Conservation (phyloP, 2,888 invertebrate species). For the Lamellibrachia satsuma region DNA sequence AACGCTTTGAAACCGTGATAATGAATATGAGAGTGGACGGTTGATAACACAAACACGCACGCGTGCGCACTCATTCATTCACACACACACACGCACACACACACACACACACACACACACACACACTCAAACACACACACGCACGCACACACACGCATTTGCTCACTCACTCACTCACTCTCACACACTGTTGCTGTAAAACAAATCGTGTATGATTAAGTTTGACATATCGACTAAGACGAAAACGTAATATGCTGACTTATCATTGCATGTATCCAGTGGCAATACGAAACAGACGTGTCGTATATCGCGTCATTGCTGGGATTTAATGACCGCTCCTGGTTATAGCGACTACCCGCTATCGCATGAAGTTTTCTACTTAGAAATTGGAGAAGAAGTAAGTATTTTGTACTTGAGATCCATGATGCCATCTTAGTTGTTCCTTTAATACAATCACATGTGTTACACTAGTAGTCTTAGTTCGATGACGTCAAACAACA, state of each 20-base stretch:
- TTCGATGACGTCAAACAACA: not conserved
- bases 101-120: too few relatives aligned
- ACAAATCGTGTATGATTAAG: too few relatives aligned
- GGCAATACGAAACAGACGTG: slow-evolving; percentile 46
- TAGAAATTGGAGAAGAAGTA: slow-evolving; percentile 58
- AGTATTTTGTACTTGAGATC: not conserved
- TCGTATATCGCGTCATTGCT: slow-evolving; percentile 54
- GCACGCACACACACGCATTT: too few relatives aligned
- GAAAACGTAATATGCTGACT: not conserved
- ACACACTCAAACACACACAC: too few relatives aligned
- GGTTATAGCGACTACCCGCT: slow-evolving; percentile 59
- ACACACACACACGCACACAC: too few relatives aligned
- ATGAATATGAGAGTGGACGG: too few relatives aligned
- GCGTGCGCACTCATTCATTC: too few relatives aligned
- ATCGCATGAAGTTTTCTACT: slow-evolving; percentile 61
- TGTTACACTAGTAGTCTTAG: not conserved
- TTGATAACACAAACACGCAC: too few relatives aligned
- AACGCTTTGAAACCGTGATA: too few relatives aligned
- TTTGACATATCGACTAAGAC: too few relatives aligned
- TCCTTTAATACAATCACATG: not conserved
- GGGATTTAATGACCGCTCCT: slow-evolving; percentile 55
- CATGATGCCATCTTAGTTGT: not conserved
- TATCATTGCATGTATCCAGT: slow-evolving; percentile 36
- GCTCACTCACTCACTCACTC: too few relatives aligned
- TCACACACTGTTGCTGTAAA: too few relatives aligned